Evolutionary conservation across 2,113 vertebrate genomes (phyloP).

Genomic region (Pachycephala philippinensis): DNA sequence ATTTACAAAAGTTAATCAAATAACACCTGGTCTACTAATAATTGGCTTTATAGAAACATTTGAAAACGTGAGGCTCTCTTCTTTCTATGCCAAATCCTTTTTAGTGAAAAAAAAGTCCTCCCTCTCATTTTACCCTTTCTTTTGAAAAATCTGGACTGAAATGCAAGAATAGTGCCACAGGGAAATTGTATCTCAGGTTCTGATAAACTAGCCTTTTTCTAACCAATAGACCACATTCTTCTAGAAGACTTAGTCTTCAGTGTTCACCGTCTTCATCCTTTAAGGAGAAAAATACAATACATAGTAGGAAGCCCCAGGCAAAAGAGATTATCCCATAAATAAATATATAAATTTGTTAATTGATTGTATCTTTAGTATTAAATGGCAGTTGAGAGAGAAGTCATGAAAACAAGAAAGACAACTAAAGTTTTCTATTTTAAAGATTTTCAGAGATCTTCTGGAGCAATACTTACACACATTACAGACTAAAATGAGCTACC

Average conservation of each 20-base stretch:
- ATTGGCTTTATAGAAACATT: background rate
- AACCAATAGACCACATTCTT: background rate
- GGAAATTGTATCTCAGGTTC: background rate
- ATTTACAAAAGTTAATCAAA: constrained; percentile 2
- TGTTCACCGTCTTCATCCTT: background rate
- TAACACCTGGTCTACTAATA: background rate
- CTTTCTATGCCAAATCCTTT: background rate
- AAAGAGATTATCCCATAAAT: background rate
- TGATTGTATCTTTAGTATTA: background rate
- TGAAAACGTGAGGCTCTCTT: background rate
- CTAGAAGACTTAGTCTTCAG: background rate
- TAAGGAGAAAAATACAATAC: background rate
- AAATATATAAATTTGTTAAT: background rate
- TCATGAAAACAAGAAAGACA: background rate
- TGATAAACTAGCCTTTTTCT: background rate
- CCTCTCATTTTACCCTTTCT: background rate
- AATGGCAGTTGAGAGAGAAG: background rate
- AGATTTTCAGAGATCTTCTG: background rate
- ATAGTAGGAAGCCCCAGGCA: background rate
- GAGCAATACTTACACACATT: background rate
- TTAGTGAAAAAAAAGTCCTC: background rate
- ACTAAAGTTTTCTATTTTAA: background rate
- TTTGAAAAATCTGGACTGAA: background rate
- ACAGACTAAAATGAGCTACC: background rate
- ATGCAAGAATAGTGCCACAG: background rate